Evolutionary conservation across 2,113 vertebrate genomes (phyloP), one percentile per base, ranked within the genome.

Genomic region (Callorhinus ursinus): DNA sequence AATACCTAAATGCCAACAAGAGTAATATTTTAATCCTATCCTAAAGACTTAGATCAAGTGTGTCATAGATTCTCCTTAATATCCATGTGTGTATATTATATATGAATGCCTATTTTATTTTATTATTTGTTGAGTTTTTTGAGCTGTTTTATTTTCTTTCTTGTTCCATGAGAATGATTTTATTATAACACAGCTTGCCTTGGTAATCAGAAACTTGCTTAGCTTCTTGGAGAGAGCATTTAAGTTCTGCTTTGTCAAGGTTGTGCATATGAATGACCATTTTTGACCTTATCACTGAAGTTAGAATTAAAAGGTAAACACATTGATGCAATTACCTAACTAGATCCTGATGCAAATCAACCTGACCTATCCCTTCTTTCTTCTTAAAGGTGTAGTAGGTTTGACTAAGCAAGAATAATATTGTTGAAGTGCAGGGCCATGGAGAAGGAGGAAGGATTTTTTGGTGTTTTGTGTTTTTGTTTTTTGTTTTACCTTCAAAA

Each of bases 241-340:
- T 86, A n/a, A 67, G 11, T 80, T 79, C 31, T 89, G 24, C 7
- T 96, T 92, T 91, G 28, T 82, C 36, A 59, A 49, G n/a, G 24
- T 39, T 59, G 1, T 67, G 0, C 67, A 46, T 39, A 72, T 11
- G 55, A 53, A n/a, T 33, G 10, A 7, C 12, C 33, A 53, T 59
- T 91, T 77, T 88, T 93, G 22, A 91, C 6, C 0, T 89, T 80
- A 71, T 19, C n/a, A 84, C 4, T 49, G 18, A 80, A n/a, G 55
- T n/a, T 69, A 93, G 61, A 88, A 84, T 88, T 89, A 88, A 96
- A 93, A 76, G 49, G 26, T 69, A 90, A 87, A 65, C 55, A 55
- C 39, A 36, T 4, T 36, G 16, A 67, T 55, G 4, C 15, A 36
- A 61, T 84, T 92, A 61, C 10, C 57, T 51, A 80, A 12, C 39